These are phyloP conservation scores for Pelochelys cantorii DNA, from an alignment of 2,797 vertebrate species.

Conservation along the genomic window DNA sequence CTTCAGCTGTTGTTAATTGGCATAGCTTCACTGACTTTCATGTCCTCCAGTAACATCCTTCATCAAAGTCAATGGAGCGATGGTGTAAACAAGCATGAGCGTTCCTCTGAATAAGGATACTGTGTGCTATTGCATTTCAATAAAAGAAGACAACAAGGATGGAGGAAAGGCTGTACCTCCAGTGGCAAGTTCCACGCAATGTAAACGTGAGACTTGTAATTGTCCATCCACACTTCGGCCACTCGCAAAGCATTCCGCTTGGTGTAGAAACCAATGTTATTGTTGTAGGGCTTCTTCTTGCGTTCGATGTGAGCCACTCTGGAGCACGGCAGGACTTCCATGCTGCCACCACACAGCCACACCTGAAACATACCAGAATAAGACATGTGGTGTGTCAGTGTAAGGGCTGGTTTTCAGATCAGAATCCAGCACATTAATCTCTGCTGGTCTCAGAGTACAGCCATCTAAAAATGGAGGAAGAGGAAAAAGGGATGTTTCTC, in stretches of 20 bases:
- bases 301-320: constrained; percentile 96
- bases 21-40: neutral
- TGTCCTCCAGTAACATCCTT: neutral
- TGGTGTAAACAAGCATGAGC: neutral
- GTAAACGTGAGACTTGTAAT: constrained; percentile 96
- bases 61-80: accelerated
- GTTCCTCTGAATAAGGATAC: neutral
- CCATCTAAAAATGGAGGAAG: neutral
- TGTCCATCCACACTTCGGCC: constrained; percentile 98
- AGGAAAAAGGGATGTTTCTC: neutral
- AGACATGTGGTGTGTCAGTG: neutral
- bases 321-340: constrained; percentile 98
- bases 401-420: neutral
- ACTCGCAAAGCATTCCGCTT: constrained; percentile 95
- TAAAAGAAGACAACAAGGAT: neutral
- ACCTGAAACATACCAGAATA: constrained; percentile 81
- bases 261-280: constrained; percentile 94
- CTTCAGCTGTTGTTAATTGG: neutral
- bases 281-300: constrained; percentile 96
- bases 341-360: constrained; percentile 97
- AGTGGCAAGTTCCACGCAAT: constrained; percentile 97
- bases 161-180: constrained; percentile 81
- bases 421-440: neutral
- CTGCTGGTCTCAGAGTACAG: too few relatives aligned
- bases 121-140: neutral